These are phyloP conservation scores for Trichomycterus rosablanca DNA, from an alignment of 2,113 vertebrate species.

Conservation along the genomic window DNA sequence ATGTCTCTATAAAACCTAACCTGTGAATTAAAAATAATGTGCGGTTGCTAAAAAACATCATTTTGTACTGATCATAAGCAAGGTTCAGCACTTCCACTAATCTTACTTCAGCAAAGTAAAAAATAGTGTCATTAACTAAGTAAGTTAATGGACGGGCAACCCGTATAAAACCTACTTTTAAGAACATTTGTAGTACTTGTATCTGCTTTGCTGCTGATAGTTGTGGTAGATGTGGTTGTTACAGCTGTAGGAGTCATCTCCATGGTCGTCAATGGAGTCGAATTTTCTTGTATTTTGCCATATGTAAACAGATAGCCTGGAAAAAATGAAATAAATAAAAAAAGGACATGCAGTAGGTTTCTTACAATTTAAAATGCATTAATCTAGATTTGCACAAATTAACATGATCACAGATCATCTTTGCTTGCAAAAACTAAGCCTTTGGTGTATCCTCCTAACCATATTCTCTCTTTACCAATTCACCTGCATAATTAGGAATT, in stretches of 20 bases:
- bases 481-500: too few species aligned
- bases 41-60: background rate
- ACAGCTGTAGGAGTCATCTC: slow-evolving; percentile 36
- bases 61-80: background rate
- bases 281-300: slow-evolving; percentile 56
- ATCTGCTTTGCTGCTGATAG: slow-evolving; percentile 23
- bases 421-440: too few species aligned
- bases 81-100: background rate
- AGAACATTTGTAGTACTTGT: slow-evolving; percentile 42
- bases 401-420: too few species aligned
- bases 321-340: slow-evolving; percentile 18
- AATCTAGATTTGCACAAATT: too few species aligned
- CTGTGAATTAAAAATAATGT: background rate
- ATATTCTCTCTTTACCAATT: too few species aligned
- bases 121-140: background rate
- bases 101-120: background rate
- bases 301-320: slow-evolving; percentile 65
- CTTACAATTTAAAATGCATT: too few species aligned
- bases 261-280: slow-evolving; percentile 40
- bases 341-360: too few species aligned
- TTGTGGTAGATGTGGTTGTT: slow-evolving; percentile 22
- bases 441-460: too few species aligned
- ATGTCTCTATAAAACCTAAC: too few species aligned
- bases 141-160: background rate
- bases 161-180: slow-evolving; percentile 58